phyloP scores from a whole-genome alignment of 2,888 invertebrate species.

The Eudasyphora cyanicolor region DNA sequence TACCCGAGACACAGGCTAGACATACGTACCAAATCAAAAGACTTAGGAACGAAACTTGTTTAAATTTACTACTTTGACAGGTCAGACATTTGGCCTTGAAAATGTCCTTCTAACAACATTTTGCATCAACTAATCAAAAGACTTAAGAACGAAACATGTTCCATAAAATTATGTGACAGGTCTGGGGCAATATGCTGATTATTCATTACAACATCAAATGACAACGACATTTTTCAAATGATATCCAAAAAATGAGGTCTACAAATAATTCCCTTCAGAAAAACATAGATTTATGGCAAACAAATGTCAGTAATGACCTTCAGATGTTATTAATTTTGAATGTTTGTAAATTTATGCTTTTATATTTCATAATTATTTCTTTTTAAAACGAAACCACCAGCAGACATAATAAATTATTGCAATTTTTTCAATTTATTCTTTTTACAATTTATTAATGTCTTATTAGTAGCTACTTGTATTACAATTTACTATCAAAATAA shows the following conservation, averaged over 20 bases:
- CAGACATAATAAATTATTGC: slow-evolving; percentile 35
- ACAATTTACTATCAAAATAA: background rate
- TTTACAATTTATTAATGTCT: background rate
- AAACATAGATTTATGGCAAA: background rate
- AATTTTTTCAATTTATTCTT: background rate
- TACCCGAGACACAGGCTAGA: no score
- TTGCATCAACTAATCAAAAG: background rate
- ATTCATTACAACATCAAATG: no score
- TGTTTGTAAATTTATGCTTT: background rate
- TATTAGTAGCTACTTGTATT: slow-evolving; percentile 21
- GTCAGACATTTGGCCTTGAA: no score
- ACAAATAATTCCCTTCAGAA: background rate
- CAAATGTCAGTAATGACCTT: background rate
- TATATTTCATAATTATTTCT: background rate
- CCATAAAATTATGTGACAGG: background rate
- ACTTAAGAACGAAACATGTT: slow-evolving; percentile 6
- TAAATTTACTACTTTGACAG: no score
- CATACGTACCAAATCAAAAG: background rate
- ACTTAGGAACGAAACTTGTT: slow-evolving; percentile 13
- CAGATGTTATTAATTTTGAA: background rate
- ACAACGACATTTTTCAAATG: no score
- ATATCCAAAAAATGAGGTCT: no score
- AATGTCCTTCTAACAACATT: no score
- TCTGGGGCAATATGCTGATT: background rate
- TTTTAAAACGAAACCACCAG: slow-evolving; percentile 5